Percentiles rank a stretch among this genome's conserved stretches.
Evolutionary conservation across 2,113 vertebrate species (phyloP).

Genomic region (Cinclus mexicanus): DNA sequence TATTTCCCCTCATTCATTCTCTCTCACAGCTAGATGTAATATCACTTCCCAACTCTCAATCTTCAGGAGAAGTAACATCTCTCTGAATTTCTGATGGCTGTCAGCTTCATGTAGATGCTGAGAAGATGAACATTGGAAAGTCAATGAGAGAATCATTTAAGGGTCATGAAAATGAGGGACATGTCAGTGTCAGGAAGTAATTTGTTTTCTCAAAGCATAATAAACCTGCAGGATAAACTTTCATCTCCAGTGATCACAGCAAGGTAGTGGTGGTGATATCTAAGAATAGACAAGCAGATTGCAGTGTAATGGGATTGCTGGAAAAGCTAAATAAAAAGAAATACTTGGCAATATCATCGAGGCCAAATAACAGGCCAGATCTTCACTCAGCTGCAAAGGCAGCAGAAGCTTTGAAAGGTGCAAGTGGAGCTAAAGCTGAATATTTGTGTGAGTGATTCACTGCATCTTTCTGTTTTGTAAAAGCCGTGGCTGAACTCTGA

Average conservation of each 20-base stretch:
- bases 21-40: not conserved
- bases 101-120: not conserved
- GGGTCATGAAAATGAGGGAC: not conserved
- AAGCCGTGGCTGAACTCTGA: not conserved
- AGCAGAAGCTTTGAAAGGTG: not conserved
- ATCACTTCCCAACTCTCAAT: not conserved
- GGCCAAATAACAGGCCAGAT: not conserved
- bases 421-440: not conserved
- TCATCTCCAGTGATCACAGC: not conserved
- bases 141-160: conserved; percentile 9
- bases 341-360: not conserved
- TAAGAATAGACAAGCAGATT: not conserved
- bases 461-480: not conserved
- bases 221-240: conserved; percentile 45
- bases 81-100: conserved; percentile 38
- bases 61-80: conserved; percentile 1
- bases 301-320: not conserved
- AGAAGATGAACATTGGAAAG: conserved; percentile 16
- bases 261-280: not conserved
- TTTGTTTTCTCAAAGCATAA: conserved; percentile 25
- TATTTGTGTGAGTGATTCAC: not conserved
- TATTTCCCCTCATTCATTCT: not conserved
- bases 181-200: not conserved
- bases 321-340: not conserved
- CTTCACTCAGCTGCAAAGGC: not conserved